phyloP scores from a whole-genome alignment of 2,113 vertebrate genomes.

The Oreochromis tanganicae region DNA sequence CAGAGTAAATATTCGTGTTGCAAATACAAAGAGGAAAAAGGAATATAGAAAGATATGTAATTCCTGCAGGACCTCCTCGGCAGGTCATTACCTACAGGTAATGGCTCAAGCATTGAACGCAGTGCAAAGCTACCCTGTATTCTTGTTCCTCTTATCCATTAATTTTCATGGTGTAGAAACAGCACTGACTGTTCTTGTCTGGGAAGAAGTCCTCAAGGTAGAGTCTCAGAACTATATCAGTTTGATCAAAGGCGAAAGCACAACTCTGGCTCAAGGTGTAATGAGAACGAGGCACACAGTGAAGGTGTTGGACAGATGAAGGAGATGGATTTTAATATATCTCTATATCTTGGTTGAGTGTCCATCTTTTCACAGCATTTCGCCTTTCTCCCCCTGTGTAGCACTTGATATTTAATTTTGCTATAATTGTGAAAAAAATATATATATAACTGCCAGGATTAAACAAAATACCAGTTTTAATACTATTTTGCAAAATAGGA shows the following conservation, averaged over 20 bases:
- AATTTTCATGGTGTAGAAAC: not conserved
- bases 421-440: not conserved
- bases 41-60: not conserved
- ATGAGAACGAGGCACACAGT: not conserved
- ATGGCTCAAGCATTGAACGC: not conserved
- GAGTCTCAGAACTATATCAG: conserved; percentile 10
- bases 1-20: not conserved
- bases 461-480: conserved; percentile 45
- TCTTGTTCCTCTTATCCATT: not conserved
- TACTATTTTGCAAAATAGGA: conserved; percentile 53
- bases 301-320: not conserved
- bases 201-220: conserved; percentile 27
- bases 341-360: not conserved
- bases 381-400: not conserved
- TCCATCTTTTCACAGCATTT: not conserved
- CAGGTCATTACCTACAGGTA: not conserved
- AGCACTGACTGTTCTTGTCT: not conserved
- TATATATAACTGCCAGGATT: conserved; percentile 31
- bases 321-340: conserved; percentile 2
- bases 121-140: not conserved
- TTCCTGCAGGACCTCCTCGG: not conserved
- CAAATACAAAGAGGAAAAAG: not conserved
- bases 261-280: not conserved
- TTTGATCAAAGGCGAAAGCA: conserved; percentile 28
- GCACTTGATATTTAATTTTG: conserved; percentile 27